These are phyloP conservation scores for Delphinus delphis DNA, from an alignment of 2,113 vertebrate genomes.

Conservation along the genomic window DNA sequence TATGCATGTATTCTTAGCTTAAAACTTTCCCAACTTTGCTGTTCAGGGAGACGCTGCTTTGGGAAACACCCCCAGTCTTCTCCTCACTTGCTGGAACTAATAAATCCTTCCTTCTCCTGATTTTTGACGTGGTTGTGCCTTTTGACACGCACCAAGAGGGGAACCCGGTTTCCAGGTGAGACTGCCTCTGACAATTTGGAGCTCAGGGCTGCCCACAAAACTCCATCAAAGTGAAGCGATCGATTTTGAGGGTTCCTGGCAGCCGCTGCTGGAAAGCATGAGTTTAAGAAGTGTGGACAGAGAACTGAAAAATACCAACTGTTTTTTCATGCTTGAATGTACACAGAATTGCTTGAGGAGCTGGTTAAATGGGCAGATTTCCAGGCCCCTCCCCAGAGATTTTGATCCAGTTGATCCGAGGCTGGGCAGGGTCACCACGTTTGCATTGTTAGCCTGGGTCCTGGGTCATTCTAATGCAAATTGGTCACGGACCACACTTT, in stretches of 20 bases:
- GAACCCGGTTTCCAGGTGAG: too few species aligned
- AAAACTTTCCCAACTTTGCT: too few species aligned
- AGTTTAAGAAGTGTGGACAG: not conserved
- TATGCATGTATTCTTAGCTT: too few species aligned
- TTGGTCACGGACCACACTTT: not conserved
- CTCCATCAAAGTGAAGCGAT: not conserved
- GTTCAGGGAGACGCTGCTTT: too few species aligned
- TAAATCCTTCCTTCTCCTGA: too few species aligned
- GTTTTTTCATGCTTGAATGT: not conserved
- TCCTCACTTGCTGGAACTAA: too few species aligned
- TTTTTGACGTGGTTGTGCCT: too few species aligned
- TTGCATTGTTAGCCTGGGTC: not conserved
- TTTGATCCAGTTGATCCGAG: not conserved
- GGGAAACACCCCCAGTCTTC: too few species aligned
- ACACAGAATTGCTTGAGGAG: not conserved
- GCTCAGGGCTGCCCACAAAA: not conserved
- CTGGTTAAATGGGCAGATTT: not conserved
- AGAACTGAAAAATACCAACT: not conserved
- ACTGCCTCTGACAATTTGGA: not conserved
- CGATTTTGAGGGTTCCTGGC: not conserved
- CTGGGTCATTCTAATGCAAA: not conserved
- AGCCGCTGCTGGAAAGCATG: not conserved
- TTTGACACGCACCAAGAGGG: too few species aligned
- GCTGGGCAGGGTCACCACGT: not conserved
- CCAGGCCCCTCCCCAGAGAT: not conserved